Conservation (phyloP, 1,140 invertebrate genomes). For the Aethina tumida region DNA sequence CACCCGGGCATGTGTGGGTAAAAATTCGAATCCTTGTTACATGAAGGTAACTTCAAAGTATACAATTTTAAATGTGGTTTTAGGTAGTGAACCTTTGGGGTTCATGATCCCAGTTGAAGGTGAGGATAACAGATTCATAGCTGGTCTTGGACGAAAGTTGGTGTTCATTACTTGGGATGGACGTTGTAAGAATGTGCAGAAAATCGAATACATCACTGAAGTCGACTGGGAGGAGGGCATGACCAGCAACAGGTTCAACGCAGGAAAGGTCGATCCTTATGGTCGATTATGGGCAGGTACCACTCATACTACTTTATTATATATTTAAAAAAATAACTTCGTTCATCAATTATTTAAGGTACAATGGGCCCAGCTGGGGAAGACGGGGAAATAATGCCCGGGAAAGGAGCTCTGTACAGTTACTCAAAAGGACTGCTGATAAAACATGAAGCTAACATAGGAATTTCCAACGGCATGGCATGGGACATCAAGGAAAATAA, state of each 20-base stretch:
- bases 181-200: conserved; percentile 9
- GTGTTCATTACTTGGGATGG: conserved; percentile 25
- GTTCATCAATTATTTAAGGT: conserved; percentile 37
- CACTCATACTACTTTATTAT: conserved; percentile 15
- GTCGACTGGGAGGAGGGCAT: conserved; percentile 44
- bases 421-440: conserved; percentile 33
- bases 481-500: conserved; percentile 34
- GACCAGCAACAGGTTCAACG: conserved; percentile 60
- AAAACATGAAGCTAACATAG: conserved; percentile 12
- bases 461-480: conserved; percentile 19
- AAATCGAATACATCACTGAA: conserved; percentile 39
- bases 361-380: conserved; percentile 53
- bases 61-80: conserved; percentile 2
- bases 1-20: too few relatives aligned
- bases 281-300: conserved; percentile 70
- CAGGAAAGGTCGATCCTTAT: conserved; percentile 71
- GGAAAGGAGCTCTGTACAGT: conserved; percentile 46
- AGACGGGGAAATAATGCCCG: conserved; percentile 39
- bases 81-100: conserved; percentile 13
- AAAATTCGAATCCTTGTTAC: not conserved
- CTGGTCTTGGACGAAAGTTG: conserved; percentile 19
- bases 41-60: not conserved
- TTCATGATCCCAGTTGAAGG: conserved; percentile 20
- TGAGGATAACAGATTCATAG: conserved; percentile 19
- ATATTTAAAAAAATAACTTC: not conserved